Evolutionary conservation across 2,888 invertebrate species (phyloP).

Genomic region (Didymodactylos carnosus): DNA sequence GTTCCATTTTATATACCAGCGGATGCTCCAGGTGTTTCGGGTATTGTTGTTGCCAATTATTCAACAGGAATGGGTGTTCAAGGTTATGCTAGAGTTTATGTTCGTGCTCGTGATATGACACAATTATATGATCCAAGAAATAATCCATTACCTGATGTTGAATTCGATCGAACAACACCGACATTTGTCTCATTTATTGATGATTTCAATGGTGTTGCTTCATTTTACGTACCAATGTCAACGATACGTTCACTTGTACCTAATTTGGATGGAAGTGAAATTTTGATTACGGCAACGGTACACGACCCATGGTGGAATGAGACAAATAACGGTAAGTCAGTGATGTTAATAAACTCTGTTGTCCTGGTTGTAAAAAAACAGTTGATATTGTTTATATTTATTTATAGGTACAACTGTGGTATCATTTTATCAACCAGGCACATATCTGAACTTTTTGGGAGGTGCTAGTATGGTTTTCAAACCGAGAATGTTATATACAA

Average conservation of each 20-base stretch:
- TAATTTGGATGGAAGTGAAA: background rate
- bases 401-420: background rate
- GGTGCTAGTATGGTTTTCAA: conserved; percentile 80
- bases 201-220: background rate
- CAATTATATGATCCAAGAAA: background rate
- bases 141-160: background rate
- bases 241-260: background rate
- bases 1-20: conserved; percentile 11
- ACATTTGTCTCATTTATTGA: background rate
- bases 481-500: conserved; percentile 70
- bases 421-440: conserved; percentile 47
- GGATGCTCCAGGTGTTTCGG: background rate
- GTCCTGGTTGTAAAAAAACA: too few species aligned
- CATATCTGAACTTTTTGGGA: conserved; percentile 51
- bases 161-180: background rate
- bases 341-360: too few species aligned
- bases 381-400: too few species aligned
- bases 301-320: background rate
- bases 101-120: background rate
- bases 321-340: background rate
- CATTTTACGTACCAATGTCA: background rate
- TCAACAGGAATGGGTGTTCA: background rate
- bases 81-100: background rate
- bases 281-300: background rate
- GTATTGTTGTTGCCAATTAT: background rate